Base-by-base conservation (phyloP, 2,797 vertebrate genomes). In the Pseudochirops corinnae region DNA sequence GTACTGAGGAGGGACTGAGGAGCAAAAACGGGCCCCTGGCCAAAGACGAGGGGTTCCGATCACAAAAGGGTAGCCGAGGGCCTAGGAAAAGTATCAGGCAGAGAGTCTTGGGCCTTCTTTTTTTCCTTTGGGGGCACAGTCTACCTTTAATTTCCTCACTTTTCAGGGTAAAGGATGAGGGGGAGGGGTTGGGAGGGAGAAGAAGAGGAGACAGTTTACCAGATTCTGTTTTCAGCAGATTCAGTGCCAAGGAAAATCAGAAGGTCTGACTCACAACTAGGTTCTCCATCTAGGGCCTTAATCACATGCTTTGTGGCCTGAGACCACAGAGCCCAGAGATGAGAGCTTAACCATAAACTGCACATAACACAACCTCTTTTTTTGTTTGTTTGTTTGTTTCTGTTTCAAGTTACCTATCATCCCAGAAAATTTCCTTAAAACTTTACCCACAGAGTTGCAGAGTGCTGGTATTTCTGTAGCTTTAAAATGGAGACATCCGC, bases 221-320 rank as follows among this genome's bases (percentile, higher is more conserved):
- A 82, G 87, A 58, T 28, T 39, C 58, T 3, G 92, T 74, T 31
- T 58, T 55, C 90, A 1, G 39, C 52, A 18, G 28, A 21, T 56
- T 56, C 39, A 0, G 56, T 4, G 16, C 92, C 58, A 3, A 55
- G 82, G 91, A 52, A 1, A 56, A 87, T 53, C 92, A 60, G 91
- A 91, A 93, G 95, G 0, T 53, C 92, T 93, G 97, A 95, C 96
- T 96, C 95, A 87, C 74, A 96, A 92, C 91, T 56, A 1, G 0
- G 62, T 11, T 50, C 94, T 53, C 50, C 94, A 26, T n/a, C 94
- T n/a, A 60, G 31, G 55, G 52, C 94, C 92, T 56, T 7, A 1
- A 29, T 96, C 96, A 95, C 94, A 1, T 90, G 95, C 9, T 33
- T 87, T 91, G 95, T 14, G 95, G 93, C 92, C 90, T 24, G 90